Evolutionary conservation across 2,888 invertebrate genomes (phyloP).

Genomic region (Lagria hirta): DNA sequence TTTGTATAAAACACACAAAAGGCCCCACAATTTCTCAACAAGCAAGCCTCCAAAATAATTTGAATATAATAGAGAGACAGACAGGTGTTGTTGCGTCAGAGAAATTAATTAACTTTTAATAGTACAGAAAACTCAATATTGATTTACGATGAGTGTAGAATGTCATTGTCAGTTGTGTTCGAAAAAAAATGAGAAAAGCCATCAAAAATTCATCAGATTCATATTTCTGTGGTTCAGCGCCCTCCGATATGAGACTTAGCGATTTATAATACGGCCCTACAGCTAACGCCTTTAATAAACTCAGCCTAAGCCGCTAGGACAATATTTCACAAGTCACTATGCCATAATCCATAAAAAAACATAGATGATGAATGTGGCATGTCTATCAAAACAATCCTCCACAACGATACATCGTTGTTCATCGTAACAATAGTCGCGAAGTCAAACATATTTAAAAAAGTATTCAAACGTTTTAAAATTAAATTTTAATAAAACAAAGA

Average conservation of each 20-base stretch:
- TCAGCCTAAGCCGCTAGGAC: too few species aligned
- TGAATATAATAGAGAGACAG: slow-evolving; percentile 13
- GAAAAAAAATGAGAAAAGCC: slow-evolving; percentile 6
- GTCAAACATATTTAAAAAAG: too few species aligned
- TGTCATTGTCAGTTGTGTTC: slow-evolving; percentile 10
- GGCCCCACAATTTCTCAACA: too few species aligned
- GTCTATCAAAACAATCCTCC: too few species aligned
- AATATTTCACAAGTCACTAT: too few species aligned
- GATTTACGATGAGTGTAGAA: slow-evolving; percentile 12
- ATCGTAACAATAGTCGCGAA: too few species aligned
- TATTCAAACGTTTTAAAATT: too few species aligned
- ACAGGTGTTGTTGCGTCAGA: slow-evolving; percentile 10
- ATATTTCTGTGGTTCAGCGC: slow-evolving; percentile 10
- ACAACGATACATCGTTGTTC: too few species aligned
- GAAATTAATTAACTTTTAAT: slow-evolving; percentile 4
- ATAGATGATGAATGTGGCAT: too few species aligned
- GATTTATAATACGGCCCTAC: slow-evolving; percentile 4
- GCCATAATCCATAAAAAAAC: too few species aligned
- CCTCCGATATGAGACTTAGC: slow-evolving; percentile 5
- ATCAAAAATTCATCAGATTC: slow-evolving; percentile 18
- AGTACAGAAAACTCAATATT: slow-evolving; percentile 10
- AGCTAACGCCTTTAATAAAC: not conserved
- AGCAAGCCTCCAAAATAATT: slow-evolving; percentile 5
- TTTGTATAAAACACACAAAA: too few species aligned
- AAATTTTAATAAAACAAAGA: too few species aligned